A percentile compares a stretch with the other conserved stretches of the same genome.
phyloP scores from a whole-genome alignment of 2,113 vertebrate species.

The Chinchilla lanigera region DNA sequence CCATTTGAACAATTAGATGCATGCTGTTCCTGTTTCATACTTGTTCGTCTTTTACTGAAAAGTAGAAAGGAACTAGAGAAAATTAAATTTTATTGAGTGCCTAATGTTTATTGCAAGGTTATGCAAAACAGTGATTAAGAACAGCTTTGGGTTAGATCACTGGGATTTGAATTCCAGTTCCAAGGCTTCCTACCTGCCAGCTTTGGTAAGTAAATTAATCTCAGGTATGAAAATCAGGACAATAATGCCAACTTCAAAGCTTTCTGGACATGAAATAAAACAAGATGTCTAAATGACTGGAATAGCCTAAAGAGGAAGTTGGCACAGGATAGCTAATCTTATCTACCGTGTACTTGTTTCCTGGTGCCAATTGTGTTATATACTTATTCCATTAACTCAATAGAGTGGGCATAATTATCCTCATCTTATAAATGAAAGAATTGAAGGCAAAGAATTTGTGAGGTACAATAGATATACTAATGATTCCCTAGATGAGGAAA shows the following conservation, averaged over 20 bases:
- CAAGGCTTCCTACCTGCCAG: neutral
- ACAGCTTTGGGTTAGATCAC: neutral
- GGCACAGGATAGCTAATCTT: neutral
- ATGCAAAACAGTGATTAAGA: neutral
- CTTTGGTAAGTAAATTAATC: neutral
- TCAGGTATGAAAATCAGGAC: neutral
- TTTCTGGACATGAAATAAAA: neutral
- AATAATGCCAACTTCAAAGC: constrained; percentile 3
- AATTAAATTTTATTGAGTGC: constrained; percentile 6
- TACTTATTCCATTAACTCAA: neutral
- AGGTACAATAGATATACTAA: neutral
- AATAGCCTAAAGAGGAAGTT: neutral
- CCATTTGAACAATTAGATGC: neutral
- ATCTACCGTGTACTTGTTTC: neutral
- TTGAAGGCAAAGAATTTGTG: neutral
- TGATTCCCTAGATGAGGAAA: neutral
- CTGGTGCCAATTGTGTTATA: neutral
- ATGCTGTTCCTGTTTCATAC: neutral
- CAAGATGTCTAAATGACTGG: neutral
- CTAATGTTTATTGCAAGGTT: neutral
- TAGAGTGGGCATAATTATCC: neutral
- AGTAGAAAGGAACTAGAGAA: neutral
- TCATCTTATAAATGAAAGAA: neutral
- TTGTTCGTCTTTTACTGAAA: neutral
- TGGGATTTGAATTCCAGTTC: neutral